Base-by-base conservation (phyloP, 2,888 invertebrate species). In the Alloscopus bannaensis region DNA sequence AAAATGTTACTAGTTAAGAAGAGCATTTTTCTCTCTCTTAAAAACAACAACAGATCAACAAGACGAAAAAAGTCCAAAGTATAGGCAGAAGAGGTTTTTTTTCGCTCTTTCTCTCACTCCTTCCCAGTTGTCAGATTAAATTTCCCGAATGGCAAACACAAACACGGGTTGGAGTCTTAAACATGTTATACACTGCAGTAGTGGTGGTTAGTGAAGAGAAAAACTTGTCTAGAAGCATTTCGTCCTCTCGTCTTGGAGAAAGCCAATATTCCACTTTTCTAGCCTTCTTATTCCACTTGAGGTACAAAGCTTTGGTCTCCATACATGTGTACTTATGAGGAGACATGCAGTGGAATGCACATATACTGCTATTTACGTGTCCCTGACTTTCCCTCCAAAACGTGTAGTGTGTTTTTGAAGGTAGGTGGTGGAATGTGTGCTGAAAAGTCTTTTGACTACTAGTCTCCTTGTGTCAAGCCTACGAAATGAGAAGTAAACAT, bases 401-500 rank as follows among this genome's bases (percentile, higher is more conserved):
- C 6, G 52, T 22, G 20, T 52, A 16, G 18, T 18, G 4, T 52
- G 52, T 52, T 52, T 20, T 52, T 47, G 47, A n/a, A 18, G 6
- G n/a, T 47, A 47, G 4, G 47, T 47, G 45, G 20, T 52, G 52
- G 4, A n/a, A n/a, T n/a, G n/a, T n/a, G n/a, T 52, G 24, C 24
- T 52, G 52, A 8, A 52, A 52, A 52, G 52, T 52, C n/a, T 31
- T 57, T 52, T 26, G n/a, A 6, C 59, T 18, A 28, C 59, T 18
- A 28, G 59, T 59, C 31, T 29, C 59, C 3, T 20, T 31, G 18
- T n/a, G 59, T 59, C 59, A 59, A 29, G 31, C 31, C 31, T 59
- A 29, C 59, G 31, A 59, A 59, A 59, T 59, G 59, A 59, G 59
- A 59, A 59, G 59, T 29, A 59, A 59, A 59, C 59, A 59, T 59